Evolutionary conservation across 2,797 vertebrate genomes (phyloP), one percentile per base, ranked within the genome.

Genomic region (Staurois parvus): DNA sequence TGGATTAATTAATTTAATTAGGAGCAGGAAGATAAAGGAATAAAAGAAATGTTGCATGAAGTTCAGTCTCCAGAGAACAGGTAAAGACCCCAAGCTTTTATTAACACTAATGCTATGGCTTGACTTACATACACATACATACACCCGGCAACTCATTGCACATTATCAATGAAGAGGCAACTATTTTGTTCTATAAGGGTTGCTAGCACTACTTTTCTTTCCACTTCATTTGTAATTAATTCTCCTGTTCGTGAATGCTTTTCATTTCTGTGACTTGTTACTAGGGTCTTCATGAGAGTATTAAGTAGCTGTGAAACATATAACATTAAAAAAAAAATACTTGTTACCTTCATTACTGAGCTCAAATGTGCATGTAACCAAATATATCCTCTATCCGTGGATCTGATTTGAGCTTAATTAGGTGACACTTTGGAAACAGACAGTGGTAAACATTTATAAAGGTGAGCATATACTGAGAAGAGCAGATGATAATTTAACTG

Each of bases 301-400:
- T 34, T 72, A 81, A 59, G 48, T 26, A 59, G 68, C 68, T 72
- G 32, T 72, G 68, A 81, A 81, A 48, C 32, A 81, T 81, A 72
- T 40, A 72, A 34, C 48, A 81, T 40, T 72, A 80, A 10, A 80
- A 80, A 76, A 80, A 59, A 56, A 24, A 28, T 24, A 62, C 78
- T 80, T 72, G 67, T 80, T 80, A 72, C 45, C 67, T 59, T 72
- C 30, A 80, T 80, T 80, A 72, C 42, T 21, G 48, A 72, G 69
- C 48, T 56, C 40, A 72, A 62, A 72, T 70, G 78, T 56, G 29
- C 21, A 56, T n/a, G 34, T 15, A 48, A 21, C 28, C 21, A 12
- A n/a, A 30, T 1, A 12, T 3, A 29, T 12, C 42, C n/a, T 32
- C 66, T 80, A 45, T 29, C 29, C 19, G 67, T 37, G 64, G 42